phyloP scores from a whole-genome alignment of 2,113 vertebrate species.

The Marmota flaviventris region DNA sequence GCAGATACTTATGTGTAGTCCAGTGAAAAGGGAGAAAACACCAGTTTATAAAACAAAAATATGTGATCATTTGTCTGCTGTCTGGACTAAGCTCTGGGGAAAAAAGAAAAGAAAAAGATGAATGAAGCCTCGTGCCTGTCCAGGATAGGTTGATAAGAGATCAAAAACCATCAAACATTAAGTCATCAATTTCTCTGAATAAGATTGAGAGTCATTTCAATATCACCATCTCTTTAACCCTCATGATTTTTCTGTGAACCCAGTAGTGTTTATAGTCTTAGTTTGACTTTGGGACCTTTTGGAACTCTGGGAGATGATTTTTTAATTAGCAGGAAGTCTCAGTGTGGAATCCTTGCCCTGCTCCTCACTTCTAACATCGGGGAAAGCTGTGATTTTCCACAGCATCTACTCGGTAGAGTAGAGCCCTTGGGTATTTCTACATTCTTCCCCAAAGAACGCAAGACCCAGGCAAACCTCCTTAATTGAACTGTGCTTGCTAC shows the following conservation, averaged over 20 bases:
- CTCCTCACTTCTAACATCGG: neutral
- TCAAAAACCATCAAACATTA: neutral
- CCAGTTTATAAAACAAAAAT: neutral
- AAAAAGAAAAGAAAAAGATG: neutral
- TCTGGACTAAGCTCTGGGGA: neutral
- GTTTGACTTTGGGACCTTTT: neutral
- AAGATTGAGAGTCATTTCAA: neutral
- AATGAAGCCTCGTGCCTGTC: fast-evolving
- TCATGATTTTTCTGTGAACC: neutral
- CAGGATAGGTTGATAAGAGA: neutral
- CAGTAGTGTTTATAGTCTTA: neutral
- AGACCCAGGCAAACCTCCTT: neutral
- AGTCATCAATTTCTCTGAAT: neutral
- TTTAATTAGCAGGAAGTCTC: neutral
- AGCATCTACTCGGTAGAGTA: fast-evolving
- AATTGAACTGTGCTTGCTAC: neutral
- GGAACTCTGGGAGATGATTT: neutral
- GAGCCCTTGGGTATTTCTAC: neutral
- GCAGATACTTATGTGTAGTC: neutral
- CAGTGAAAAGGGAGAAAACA: neutral
- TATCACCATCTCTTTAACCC: neutral
- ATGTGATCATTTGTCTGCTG: too few species aligned
- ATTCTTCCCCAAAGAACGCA: neutral
- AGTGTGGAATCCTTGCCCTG: fast-evolving
- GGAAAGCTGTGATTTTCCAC: neutral